These are phyloP conservation scores for Triplophysa dalaica DNA, from an alignment of 2,113 vertebrate species.

Conservation along the genomic window DNA sequence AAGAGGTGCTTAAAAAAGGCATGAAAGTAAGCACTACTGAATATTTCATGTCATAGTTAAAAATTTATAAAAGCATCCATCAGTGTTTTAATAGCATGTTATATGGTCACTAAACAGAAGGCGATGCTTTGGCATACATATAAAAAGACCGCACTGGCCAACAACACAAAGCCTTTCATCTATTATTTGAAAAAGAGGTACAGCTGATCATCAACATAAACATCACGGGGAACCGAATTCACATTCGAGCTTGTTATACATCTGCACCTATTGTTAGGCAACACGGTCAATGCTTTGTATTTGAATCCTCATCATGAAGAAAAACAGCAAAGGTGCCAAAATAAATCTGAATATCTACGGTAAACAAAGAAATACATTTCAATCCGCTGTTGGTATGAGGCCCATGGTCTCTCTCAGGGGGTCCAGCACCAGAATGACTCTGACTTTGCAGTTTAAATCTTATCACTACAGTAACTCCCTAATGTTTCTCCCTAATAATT, in stretches of 20 bases:
- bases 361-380: not conserved
- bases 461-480: not conserved
- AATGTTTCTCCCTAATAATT: slow-evolving; percentile 13
- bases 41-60: slow-evolving; percentile 29
- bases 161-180: slow-evolving; percentile 25
- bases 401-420: not conserved
- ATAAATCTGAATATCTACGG: not conserved
- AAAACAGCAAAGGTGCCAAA: not conserved
- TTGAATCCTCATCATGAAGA: not conserved
- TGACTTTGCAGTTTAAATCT: not conserved
- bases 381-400: too few relatives aligned
- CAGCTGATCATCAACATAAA: slow-evolving; percentile 32
- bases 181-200: slow-evolving; percentile 6
- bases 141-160: not conserved
- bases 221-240: not conserved
- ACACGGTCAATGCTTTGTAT: not conserved
- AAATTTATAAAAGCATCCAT: slow-evolving; percentile 29
- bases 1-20: slow-evolving; percentile 12
- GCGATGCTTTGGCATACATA: slow-evolving; percentile 4
- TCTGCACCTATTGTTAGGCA: not conserved
- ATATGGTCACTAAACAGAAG: not conserved
- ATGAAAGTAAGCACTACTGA: not conserved
- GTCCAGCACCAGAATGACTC: not conserved
- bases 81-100: slow-evolving; percentile 2
- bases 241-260: not conserved